Evolutionary conservation across 2,888 invertebrate genomes (phyloP).

Genomic region (Athrips mouffetella): DNA sequence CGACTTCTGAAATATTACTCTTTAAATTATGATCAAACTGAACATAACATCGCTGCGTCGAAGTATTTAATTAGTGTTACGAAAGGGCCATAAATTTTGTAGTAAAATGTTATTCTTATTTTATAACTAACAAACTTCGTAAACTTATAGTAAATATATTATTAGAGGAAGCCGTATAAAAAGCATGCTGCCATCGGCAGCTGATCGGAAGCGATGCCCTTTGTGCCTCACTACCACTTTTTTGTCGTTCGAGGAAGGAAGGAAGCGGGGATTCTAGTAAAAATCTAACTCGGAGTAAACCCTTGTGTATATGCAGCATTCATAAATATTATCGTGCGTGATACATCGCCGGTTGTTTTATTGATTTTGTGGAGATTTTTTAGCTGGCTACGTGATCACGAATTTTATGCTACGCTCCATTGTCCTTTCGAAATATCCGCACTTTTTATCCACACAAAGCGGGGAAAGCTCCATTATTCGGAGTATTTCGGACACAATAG

Average conservation of each 20-base stretch:
- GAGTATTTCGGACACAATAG: conserved; percentile 64
- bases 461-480: conserved; percentile 68
- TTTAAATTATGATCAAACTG: not conserved
- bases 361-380: conserved; percentile 14
- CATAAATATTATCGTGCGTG: not conserved
- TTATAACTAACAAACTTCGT: conserved; percentile 38
- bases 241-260: conserved; percentile 57
- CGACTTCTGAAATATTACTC: not conserved
- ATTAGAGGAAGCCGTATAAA: conserved; percentile 71
- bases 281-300: conserved; percentile 24
- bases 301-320: conserved; percentile 3
- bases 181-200: conserved; percentile 65
- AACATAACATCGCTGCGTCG: not conserved
- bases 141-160: conserved; percentile 48
- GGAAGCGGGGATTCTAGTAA: conserved; percentile 44
- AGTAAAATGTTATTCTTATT: conserved; percentile 27
- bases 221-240: conserved; percentile 64
- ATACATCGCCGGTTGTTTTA: not conserved
- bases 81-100: not conserved
- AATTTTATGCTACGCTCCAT: conserved; percentile 51
- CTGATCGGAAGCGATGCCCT: conserved; percentile 78
- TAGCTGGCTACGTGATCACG: conserved; percentile 34
- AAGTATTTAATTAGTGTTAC: not conserved
- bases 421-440: conserved; percentile 63
- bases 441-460: conserved; percentile 66